Percentiles rank a stretch among this genome's conserved stretches.
Evolutionary conservation across 2,113 vertebrate species (phyloP).

Genomic region (Steatornis caripensis): DNA sequence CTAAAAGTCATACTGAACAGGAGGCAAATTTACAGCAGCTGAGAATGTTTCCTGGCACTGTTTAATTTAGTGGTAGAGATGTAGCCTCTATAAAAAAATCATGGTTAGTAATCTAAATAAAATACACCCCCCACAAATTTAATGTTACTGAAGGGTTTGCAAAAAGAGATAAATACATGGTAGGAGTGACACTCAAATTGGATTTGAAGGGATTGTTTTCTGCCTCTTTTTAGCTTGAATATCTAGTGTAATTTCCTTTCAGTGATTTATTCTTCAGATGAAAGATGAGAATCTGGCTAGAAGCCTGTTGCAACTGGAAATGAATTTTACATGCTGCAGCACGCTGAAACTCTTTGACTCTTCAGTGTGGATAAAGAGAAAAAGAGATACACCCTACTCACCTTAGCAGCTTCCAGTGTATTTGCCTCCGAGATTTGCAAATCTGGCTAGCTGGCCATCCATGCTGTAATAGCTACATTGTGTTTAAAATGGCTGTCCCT

Average conservation of each 20-base stretch:
- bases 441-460: not conserved
- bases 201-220: not conserved
- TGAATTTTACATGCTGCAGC: not conserved
- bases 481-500: not conserved
- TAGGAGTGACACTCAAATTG: not conserved
- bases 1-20: not conserved
- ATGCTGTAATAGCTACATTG: not conserved
- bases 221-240: not conserved
- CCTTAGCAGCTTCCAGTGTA: not conserved
- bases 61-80: not conserved
- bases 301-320: not conserved
- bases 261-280: not conserved
- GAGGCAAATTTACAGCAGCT: not conserved
- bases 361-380: not conserved
- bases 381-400: not conserved
- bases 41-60: not conserved
- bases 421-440: not conserved
- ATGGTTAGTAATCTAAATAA: not conserved
- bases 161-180: not conserved
- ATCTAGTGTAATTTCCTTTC: not conserved
- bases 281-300: not conserved
- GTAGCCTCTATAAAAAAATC: not conserved
- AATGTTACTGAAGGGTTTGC: not conserved
- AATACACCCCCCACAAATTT: not conserved
- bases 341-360: not conserved